phyloP scores from a whole-genome alignment of 2,113 vertebrate genomes.

The Cygnus buccinator region DNA sequence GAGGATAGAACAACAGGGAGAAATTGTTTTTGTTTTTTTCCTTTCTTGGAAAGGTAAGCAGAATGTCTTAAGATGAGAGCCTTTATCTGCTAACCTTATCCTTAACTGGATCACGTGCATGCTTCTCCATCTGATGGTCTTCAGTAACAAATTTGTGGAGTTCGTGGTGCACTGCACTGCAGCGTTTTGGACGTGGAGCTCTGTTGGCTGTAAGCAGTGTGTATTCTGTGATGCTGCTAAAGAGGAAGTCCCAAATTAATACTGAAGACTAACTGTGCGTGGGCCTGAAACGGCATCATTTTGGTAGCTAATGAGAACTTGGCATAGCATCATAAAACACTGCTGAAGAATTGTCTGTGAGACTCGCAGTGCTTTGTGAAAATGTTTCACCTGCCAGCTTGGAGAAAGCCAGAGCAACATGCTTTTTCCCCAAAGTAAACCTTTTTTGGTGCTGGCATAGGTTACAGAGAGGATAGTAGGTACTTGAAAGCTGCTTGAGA shows the following conservation, averaged over 20 bases:
- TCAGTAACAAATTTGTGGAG: not conserved
- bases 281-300: not conserved
- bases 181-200: rapidly evolving
- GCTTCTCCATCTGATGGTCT: not conserved
- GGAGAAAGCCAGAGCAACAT: not conserved
- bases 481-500: not conserved
- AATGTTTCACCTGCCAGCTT: not conserved
- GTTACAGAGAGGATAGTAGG: not conserved
- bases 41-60: not conserved
- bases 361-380: not conserved
- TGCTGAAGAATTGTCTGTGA: not conserved
- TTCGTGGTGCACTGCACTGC: rapidly evolving
- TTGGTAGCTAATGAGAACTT: not conserved
- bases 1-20: not conserved
- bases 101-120: rapidly evolving
- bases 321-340: not conserved
- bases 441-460: not conserved
- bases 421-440: not conserved
- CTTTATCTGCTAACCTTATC: not conserved
- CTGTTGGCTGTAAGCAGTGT: too few relatives aligned
- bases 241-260: not conserved
- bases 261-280: not conserved
- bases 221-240: not conserved
- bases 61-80: not conserved
- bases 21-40: not conserved